A percentile compares a stretch with the other conserved stretches of the same genome.
Conservation (phyloP, 2,113 vertebrate species). For the Tragelaphus buxtoni region DNA sequence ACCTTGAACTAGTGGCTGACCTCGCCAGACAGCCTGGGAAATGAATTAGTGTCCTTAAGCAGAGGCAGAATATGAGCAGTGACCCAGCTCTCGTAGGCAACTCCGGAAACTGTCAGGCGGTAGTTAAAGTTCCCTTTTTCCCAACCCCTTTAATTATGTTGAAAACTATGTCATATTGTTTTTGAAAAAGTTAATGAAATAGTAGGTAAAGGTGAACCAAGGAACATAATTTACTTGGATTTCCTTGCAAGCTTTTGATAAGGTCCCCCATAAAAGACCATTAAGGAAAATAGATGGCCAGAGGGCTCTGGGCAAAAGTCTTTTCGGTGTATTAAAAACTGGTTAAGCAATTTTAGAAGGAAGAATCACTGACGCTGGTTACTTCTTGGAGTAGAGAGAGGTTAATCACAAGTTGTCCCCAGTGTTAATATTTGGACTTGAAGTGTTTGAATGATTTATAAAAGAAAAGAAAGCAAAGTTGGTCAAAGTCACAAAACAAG, state of each 20-base stretch:
- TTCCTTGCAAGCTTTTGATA: constrained; percentile 72
- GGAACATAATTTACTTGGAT: constrained; percentile 66
- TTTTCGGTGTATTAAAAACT: constrained; percentile 70
- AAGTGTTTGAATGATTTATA: constrained; percentile 35
- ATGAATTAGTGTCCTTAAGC: constrained; percentile 74
- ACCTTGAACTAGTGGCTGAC: constrained; percentile 81
- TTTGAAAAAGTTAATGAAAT: constrained; percentile 72
- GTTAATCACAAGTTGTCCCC: constrained; percentile 52
- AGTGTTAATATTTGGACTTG: neutral
- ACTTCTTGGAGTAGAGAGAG: constrained; percentile 52
- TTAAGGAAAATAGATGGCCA: constrained; percentile 72
- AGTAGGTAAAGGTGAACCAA: constrained; percentile 68
- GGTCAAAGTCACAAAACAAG: constrained; percentile 14
- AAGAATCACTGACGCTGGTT: constrained; percentile 38
- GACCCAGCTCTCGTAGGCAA: constrained; percentile 65
- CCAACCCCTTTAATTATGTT: constrained; percentile 63
- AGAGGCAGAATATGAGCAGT: constrained; percentile 56
- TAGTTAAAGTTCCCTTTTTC: constrained; percentile 39
- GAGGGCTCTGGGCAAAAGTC: constrained; percentile 37
- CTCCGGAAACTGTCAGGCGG: constrained; percentile 59
- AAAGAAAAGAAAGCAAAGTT: constrained; percentile 37
- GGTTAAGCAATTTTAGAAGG: constrained; percentile 63
- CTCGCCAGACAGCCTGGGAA: constrained; percentile 77
- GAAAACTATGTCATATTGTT: constrained; percentile 67
- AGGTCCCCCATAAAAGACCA: constrained; percentile 68